Evolutionary conservation across 2,113 vertebrate genomes (phyloP), one percentile per base, ranked within the genome.

Genomic region (Grammomys surdaster): DNA sequence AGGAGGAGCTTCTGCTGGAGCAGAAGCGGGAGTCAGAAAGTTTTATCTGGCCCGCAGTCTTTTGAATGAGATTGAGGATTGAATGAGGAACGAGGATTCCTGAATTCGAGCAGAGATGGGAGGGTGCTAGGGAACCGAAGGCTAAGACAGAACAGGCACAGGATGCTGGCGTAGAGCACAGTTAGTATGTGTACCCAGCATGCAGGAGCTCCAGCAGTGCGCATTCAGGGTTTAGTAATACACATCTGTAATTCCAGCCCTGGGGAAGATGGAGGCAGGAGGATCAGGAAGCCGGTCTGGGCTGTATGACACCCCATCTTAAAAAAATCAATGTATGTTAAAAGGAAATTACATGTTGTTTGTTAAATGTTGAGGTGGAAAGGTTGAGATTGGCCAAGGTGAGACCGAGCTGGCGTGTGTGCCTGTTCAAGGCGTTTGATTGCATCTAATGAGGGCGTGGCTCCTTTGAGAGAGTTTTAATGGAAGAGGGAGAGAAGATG

Each of bases 61-160:
- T 93, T 85, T 75, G n/a, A n/a, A 43, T 75, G 78, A 72, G 48
- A 36, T 54, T 90, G 69, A 85, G 46, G 12, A 56, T 75, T 92
- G 90, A 69, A 20, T 85, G 67, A 90, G 31, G 72, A 36, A 24
- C 43, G n/a, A 51, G 5, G 63, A 77, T 78, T 90, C 60, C 51
- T 36, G 14, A 91, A 75, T 78, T 56, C 11, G 28, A 51, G 28
- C 43, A 26, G 91, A 93, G 75, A 63, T 36, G 0, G 12, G 33
- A 87, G 73, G 86, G 54, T 26, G 11, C 2, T 51, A 40, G 33
- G 31, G 65, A 89, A 22, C 6, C 17, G 48, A 87, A 77, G 60
- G 43, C 11, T 58, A 58, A 24, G 77, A 72, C n/a, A 70, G 33
- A 58, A 46, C 7, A 10, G 56, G 13, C 48, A 14, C 22, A 12